Evolutionary conservation across 2,888 invertebrate species (phyloP).

Genomic region (Serrognathus titanus): DNA sequence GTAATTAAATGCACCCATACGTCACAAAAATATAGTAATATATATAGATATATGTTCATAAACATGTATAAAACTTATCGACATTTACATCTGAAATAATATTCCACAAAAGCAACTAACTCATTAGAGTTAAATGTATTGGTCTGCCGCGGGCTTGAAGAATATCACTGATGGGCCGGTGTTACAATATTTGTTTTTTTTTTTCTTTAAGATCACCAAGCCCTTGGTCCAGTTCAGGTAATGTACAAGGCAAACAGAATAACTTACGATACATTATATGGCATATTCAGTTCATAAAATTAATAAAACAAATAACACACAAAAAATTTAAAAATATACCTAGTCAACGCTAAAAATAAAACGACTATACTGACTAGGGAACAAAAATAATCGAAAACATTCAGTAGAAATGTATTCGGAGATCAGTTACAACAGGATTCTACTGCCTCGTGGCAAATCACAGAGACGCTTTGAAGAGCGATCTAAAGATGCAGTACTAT

Average conservation of each 20-base stretch:
- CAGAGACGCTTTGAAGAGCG: slow-evolving; percentile 52
- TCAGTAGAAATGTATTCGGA: slow-evolving; percentile 44
- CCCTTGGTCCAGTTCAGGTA: slow-evolving; percentile 48
- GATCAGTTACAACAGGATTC: slow-evolving; percentile 43
- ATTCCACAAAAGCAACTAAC: slow-evolving; percentile 43
- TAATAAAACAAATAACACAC: slow-evolving; percentile 30
- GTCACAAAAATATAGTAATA: slow-evolving; percentile 47
- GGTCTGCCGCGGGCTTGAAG: slow-evolving; percentile 43
- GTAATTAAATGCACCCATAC: slow-evolving; percentile 34
- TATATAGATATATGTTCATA: slow-evolving; percentile 42
- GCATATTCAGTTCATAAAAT: slow-evolving; percentile 32
- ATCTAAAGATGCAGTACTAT: slow-evolving; percentile 40
- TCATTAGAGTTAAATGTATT: slow-evolving; percentile 39
- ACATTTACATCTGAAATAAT: slow-evolving; percentile 46
- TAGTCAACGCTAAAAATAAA: slow-evolving; percentile 45
- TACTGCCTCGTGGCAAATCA: slow-evolving; percentile 47
- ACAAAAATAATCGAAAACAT: slow-evolving; percentile 45
- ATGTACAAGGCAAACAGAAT: slow-evolving; percentile 36
- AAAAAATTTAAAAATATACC: slow-evolving; percentile 29
- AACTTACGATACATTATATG: slow-evolving; percentile 27
- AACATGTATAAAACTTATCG: slow-evolving; percentile 48
- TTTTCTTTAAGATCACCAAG: slow-evolving; percentile 18
- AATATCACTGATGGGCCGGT: slow-evolving; percentile 40
- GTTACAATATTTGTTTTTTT: slow-evolving; percentile 2
- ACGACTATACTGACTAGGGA: slow-evolving; percentile 49